Evolutionary conservation across 2,888 invertebrate species (phyloP).

Genomic region (Ectemnius continuus): DNA sequence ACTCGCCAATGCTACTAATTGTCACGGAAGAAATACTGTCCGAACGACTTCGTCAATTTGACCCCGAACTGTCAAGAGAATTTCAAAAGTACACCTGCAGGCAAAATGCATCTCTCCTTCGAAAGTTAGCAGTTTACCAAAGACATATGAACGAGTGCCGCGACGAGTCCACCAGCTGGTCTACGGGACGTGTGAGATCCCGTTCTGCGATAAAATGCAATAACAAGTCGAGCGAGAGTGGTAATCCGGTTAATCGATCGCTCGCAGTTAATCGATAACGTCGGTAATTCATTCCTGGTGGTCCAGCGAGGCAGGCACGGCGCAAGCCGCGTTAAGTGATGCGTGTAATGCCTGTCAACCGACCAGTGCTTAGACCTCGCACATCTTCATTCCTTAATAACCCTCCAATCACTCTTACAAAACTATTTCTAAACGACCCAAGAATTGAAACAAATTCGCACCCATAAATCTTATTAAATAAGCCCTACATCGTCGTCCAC

Average conservation of each 20-base stretch:
- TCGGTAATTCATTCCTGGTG: slow-evolving; percentile 74
- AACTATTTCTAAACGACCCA: slow-evolving; percentile 4
- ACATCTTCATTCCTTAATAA: slow-evolving; percentile 69
- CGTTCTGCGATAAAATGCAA: slow-evolving; percentile 75
- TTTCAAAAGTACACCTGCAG: too few relatives aligned
- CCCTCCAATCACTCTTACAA: slow-evolving; percentile 26
- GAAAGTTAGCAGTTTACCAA: slow-evolving; percentile 50
- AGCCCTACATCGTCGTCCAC: too few relatives aligned
- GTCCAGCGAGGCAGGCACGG: slow-evolving; percentile 57
- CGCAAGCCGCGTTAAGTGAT: slow-evolving; percentile 72
- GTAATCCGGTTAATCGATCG: slow-evolving; percentile 77
- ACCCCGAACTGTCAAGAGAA: too few relatives aligned
- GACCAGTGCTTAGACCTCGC: slow-evolving; percentile 57
- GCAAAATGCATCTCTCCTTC: slow-evolving; percentile 26
- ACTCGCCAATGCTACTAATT: too few relatives aligned
- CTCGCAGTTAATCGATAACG: slow-evolving; percentile 76
- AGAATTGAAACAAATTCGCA: too few relatives aligned
- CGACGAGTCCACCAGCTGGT: slow-evolving; percentile 37
- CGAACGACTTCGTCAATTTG: too few relatives aligned
- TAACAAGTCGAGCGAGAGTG: slow-evolving; percentile 69
- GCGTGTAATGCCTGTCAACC: slow-evolving; percentile 77
- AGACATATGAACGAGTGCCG: slow-evolving; percentile 37
- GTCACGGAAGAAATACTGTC: too few relatives aligned
- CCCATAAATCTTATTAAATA: too few relatives aligned
- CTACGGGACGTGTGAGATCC: slow-evolving; percentile 65